phyloP scores from a whole-genome alignment of 2,888 invertebrate species.

The Myopa testacea region DNA sequence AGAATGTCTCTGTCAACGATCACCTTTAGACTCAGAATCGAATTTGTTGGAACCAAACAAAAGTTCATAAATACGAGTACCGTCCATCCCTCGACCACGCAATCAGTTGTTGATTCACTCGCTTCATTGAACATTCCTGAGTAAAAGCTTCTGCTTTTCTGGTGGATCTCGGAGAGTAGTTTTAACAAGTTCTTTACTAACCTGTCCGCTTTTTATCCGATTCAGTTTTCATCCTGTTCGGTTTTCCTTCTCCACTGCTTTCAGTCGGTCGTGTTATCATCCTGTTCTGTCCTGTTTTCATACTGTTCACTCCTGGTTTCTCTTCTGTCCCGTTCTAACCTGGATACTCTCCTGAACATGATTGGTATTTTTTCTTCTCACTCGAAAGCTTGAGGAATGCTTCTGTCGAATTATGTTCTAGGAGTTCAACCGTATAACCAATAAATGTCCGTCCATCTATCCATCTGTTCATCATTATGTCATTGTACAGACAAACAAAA shows the following conservation, averaged over 20 bases:
- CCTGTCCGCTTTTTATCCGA: no score
- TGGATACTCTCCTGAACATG: no score
- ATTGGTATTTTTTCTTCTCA: conserved; percentile 3
- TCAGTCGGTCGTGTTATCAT: no score
- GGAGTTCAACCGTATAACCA: not conserved
- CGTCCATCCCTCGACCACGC: not conserved
- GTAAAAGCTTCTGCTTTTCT: not conserved
- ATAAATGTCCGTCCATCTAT: not conserved
- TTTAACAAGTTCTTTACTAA: no score
- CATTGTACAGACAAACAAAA: not conserved
- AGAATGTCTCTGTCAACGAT: no score
- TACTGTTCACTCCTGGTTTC: no score
- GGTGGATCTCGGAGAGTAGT: no score
- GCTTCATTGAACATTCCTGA: not conserved
- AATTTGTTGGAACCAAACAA: no score
- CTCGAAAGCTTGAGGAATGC: not conserved
- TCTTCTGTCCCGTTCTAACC: no score
- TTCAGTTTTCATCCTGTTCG: not conserved
- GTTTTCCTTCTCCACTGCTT: not conserved
- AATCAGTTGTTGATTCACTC: not conserved
- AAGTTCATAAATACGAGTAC: no score
- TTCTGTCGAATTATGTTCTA: not conserved
- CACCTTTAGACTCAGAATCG: no score
- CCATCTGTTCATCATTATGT: not conserved
- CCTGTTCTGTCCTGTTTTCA: no score